A percentile compares a stretch with the other conserved stretches of the same genome.
phyloP scores from a whole-genome alignment of 1,140 invertebrate genomes.

The Orchestia grillus region DNA sequence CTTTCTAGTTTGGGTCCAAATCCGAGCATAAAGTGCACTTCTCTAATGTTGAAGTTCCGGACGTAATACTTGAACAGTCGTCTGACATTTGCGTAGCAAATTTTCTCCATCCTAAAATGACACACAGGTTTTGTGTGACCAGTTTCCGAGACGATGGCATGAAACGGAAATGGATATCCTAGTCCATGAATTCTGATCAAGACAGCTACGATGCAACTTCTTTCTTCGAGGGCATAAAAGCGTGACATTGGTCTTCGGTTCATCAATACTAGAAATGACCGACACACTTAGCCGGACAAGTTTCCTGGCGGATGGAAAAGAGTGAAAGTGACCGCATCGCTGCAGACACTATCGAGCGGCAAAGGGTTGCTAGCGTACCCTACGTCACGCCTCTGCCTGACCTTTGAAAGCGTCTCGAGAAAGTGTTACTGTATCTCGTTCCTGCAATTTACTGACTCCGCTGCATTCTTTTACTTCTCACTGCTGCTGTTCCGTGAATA shows the following conservation, averaged over 20 bases:
- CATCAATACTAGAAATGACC: neutral
- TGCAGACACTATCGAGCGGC: neutral
- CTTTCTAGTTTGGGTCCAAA: no score
- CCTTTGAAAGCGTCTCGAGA: slow-evolving; percentile 6
- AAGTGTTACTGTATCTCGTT: slow-evolving; percentile 1
- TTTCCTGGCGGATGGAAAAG: neutral
- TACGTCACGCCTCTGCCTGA: neutral
- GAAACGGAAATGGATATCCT: no score
- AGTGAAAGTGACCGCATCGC: neutral
- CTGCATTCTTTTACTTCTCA: neutral
- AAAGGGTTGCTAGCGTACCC: neutral
- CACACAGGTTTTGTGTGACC: no score
- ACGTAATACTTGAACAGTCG: no score
- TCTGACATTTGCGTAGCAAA: no score
- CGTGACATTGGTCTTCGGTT: neutral
- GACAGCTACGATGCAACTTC: no score
- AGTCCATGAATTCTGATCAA: no score
- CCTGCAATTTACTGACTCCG: neutral
- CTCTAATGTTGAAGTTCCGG: no score
- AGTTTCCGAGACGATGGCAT: no score
- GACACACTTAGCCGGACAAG: neutral
- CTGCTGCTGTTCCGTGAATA: neutral
- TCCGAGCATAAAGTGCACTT: no score
- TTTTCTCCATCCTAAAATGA: no score
- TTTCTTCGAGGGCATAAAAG: neutral